A percentile compares a stretch with the other conserved stretches of the same genome.
Conservation (phyloP, 2,888 invertebrate species). For the Drosophila gaucha region DNA sequence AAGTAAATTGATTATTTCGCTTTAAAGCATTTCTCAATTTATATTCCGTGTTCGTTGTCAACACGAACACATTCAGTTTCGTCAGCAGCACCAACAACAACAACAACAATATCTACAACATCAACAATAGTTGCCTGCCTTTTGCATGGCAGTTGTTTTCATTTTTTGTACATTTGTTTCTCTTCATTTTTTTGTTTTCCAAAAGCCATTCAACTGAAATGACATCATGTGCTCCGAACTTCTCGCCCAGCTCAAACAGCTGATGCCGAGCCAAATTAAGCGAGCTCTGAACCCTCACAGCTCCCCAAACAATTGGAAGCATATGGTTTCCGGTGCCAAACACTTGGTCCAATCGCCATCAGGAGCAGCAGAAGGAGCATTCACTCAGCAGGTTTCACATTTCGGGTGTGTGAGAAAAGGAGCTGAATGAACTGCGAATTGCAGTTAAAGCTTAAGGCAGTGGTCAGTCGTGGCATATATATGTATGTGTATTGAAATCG, state of each 20-base stretch:
- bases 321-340: conserved; percentile 72
- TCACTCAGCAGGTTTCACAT: background rate
- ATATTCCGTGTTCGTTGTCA: conserved; percentile 82
- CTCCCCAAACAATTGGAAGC: conserved; percentile 44
- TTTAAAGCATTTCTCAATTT: conserved; percentile 83
- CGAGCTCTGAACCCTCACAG: conserved; percentile 51
- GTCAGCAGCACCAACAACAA: conserved; percentile 49
- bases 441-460: background rate
- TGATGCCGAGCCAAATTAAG: conserved; percentile 72
- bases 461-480: no score
- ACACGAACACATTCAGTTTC: conserved; percentile 77
- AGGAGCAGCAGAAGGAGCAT: conserved; percentile 9
- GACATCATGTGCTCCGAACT: conserved; percentile 77
- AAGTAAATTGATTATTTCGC: conserved; percentile 84
- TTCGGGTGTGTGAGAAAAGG: conserved; percentile 7
- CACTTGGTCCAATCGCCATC: conserved; percentile 20
- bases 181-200: conserved; percentile 20
- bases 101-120: conserved; percentile 40
- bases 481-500: background rate
- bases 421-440: conserved; percentile 8
- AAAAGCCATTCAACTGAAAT: conserved; percentile 80
- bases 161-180: conserved; percentile 21
- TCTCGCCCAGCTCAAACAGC: conserved; percentile 56
- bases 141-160: conserved; percentile 55
- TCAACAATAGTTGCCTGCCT: conserved; percentile 58